Percentiles rank a stretch among this genome's conserved stretches.
Conservation (phyloP, 2,797 vertebrate genomes). For the Anguilla megastoma region DNA sequence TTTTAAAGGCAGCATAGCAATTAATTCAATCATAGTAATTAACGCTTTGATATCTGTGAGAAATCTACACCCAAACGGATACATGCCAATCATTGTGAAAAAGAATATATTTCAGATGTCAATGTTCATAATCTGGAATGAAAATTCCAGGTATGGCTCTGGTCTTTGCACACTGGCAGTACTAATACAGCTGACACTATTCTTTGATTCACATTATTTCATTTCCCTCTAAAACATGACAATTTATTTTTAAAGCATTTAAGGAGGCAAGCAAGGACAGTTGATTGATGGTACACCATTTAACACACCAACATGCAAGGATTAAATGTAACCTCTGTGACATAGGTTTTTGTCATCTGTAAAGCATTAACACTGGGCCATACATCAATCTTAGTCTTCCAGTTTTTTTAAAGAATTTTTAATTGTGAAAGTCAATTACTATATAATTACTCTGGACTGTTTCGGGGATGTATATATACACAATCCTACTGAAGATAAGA, state of each 20-base stretch:
- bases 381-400: background rate
- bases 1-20: background rate
- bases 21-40: background rate
- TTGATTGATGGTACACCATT: background rate
- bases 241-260: background rate
- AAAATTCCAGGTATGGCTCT: background rate
- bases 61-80: background rate
- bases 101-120: background rate
- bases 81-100: background rate
- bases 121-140: background rate
- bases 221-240: background rate
- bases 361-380: background rate
- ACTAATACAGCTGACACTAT: background rate
- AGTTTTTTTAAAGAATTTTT: background rate
- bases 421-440: background rate
- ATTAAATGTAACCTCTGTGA: background rate
- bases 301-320: background rate
- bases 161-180: background rate
- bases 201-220: background rate
- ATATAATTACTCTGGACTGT: background rate
- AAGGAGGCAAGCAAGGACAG: background rate
- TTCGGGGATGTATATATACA: background rate
- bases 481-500: background rate
- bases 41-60: background rate
- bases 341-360: background rate